Evolutionary conservation across 2,888 invertebrate genomes (phyloP), one percentile per base, ranked within the genome.

Genomic region (Loripinus fragilis): DNA sequence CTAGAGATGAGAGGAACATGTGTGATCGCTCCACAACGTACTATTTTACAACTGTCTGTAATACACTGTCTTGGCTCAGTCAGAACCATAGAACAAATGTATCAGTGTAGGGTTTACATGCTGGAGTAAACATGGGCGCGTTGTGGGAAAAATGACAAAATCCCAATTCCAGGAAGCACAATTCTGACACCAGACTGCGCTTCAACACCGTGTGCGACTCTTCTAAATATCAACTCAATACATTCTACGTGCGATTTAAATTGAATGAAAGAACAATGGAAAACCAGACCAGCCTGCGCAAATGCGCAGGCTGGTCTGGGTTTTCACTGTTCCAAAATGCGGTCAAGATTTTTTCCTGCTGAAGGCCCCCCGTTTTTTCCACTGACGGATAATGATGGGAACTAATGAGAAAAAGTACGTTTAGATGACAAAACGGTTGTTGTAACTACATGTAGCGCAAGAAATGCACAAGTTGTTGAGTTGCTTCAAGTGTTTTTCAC

Each of bases 41-140:
- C 20, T 60, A 33, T 60, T 38, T 60, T 60, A 60, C 60, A 60
- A 60, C 60, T 60, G 60, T 12, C 60, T 60, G 60, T 28, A 12
- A 28, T 28, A 55, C 23, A 55, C 8, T 28, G 28, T 55, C 55
- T 60, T 60, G 55, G 55, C 28, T 8, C 55, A 2, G 55, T 28
- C 12, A 38, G n/a, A 38, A 5, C 38, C 38, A 25, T 25, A 55
- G 7, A 55, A 55, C 55, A 55, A 55, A 55, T 23, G 23, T 55
- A 55, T 55, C 55, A 28, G 55, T n/a, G 15, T 20, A 23, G 25
- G 23, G 23, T 55, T 23, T 55, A 55, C 55, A 55, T 55, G 55
- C 38, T 8, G 38, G 38, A 17, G 38, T 38, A 38, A 38, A 38
- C 38, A 38, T 38, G 12, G 38, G 38, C 38, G 38, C 38, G 38